Conservation (phyloP, 2,113 vertebrate genomes). For the Serranochromis macrocephalus region DNA sequence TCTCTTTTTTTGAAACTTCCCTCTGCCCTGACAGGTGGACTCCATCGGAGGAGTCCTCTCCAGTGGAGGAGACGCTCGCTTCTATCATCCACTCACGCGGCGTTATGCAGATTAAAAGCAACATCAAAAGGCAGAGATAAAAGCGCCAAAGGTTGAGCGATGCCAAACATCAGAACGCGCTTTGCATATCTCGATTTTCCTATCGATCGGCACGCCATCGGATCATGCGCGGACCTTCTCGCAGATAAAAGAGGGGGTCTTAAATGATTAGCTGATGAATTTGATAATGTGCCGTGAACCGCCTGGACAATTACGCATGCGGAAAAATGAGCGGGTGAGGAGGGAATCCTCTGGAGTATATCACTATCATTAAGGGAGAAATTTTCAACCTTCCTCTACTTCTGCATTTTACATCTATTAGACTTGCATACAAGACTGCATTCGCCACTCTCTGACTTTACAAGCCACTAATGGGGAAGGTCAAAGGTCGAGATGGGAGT, state of each 20-base stretch:
- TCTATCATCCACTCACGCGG: slow-evolving; percentile 30
- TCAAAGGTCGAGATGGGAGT: slow-evolving; percentile 41
- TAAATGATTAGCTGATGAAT: slow-evolving; percentile 71
- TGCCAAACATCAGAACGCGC: slow-evolving; percentile 59
- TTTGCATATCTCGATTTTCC: slow-evolving; percentile 65
- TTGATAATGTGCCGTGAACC: slow-evolving; percentile 47
- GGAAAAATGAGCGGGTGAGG: background rate
- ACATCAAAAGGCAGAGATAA: slow-evolving; percentile 71
- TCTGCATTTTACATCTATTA: slow-evolving; percentile 45
- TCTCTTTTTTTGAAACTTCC: background rate
- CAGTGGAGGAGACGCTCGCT: slow-evolving; percentile 29
- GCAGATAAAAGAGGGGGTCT: slow-evolving; percentile 56
- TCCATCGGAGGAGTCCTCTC: slow-evolving; percentile 4
- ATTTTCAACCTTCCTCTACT: slow-evolving; percentile 13
- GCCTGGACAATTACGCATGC: slow-evolving; percentile 28
- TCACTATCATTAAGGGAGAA: slow-evolving; percentile 17
- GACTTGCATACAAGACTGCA: background rate
- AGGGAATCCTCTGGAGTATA: slow-evolving; percentile 17
- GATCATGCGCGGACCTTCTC: slow-evolving; percentile 44
- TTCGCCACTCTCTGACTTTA: background rate
- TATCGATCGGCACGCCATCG: slow-evolving; percentile 56
- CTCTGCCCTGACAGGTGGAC: slow-evolving; percentile 37
- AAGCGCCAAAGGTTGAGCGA: slow-evolving; percentile 64
- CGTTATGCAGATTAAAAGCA: slow-evolving; percentile 54
- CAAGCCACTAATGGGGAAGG: background rate